Evolutionary conservation across 2,113 vertebrate species (phyloP).

Genomic region (Etia nguti): DNA sequence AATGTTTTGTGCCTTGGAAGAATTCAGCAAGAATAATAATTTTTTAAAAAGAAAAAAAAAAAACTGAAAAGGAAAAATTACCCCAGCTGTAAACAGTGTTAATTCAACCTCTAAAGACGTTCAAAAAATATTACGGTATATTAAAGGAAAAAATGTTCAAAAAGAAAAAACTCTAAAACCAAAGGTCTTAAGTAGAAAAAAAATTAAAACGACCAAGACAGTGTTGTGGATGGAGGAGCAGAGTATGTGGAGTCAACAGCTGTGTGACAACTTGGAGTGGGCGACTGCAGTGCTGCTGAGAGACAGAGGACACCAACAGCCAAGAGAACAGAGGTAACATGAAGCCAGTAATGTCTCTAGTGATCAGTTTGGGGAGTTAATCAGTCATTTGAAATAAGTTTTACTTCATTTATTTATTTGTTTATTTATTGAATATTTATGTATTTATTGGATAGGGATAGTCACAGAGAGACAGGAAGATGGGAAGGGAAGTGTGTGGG

Average conservation of each 20-base stretch:
- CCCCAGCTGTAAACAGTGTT: neutral
- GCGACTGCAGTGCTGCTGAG: neutral
- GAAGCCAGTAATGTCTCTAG: neutral
- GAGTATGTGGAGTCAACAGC: neutral
- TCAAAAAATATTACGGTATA: neutral
- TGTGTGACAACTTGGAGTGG: neutral
- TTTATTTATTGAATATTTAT: neutral
- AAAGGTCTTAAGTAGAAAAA: neutral
- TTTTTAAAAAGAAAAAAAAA: fast-evolving
- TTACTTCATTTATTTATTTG: neutral
- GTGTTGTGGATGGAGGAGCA: neutral
- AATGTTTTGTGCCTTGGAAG: neutral
- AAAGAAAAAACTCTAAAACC: neutral
- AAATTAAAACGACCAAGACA: neutral
- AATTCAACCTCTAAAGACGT: neutral
- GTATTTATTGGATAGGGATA: neutral
- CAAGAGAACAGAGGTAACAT: neutral
- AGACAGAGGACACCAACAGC: neutral
- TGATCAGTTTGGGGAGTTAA: neutral
- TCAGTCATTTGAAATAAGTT: neutral
- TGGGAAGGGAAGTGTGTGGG: neutral
- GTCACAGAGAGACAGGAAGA: neutral
- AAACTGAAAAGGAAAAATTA: neutral
- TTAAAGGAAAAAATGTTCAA: neutral
- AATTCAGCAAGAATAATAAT: neutral